phyloP scores from a whole-genome alignment of 2,888 invertebrate species.

The Corbicula japonica region DNA sequence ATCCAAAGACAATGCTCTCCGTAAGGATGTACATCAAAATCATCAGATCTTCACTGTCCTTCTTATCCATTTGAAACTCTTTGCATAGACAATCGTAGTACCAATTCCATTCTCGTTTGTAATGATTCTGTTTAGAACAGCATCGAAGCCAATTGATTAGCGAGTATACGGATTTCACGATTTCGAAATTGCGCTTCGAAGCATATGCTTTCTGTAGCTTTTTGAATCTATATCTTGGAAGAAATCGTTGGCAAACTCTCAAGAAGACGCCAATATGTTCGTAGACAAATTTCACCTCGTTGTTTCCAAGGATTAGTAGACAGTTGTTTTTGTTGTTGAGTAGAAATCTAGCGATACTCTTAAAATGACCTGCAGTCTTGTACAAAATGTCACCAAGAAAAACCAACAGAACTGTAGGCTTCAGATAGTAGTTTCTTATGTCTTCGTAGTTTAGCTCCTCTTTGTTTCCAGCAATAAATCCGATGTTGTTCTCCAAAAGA shows the following conservation, averaged over 20 bases:
- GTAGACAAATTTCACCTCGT: conserved; percentile 25
- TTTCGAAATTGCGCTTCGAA: not conserved
- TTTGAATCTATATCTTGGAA: not conserved
- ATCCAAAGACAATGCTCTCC: conserved; percentile 16
- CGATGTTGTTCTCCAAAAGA: conserved; percentile 1
- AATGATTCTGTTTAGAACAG: not conserved
- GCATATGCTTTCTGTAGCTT: not conserved
- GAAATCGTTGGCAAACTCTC: not conserved
- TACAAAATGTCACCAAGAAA: conserved; percentile 19
- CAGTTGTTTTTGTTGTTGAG: conserved; percentile 15
- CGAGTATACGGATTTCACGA: conserved; percentile 2
- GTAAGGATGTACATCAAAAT: conserved; percentile 30
- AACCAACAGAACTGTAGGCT: conserved; percentile 7
- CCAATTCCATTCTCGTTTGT: conserved; percentile 5
- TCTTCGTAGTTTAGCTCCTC: not conserved
- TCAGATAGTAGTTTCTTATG: conserved; percentile 9
- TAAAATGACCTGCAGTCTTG: conserved; percentile 18
- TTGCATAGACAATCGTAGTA: conserved; percentile 2
- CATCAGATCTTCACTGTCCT: conserved; percentile 16
- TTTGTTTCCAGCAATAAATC: not conserved
- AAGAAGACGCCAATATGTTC: conserved; percentile 10
- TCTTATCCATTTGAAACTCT: conserved; percentile 19
- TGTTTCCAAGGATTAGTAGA: conserved; percentile 20
- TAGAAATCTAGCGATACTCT: conserved; percentile 15
- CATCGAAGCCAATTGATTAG: conserved; percentile 8